Evolutionary conservation across 2,797 vertebrate genomes (phyloP), one percentile per base, ranked within the genome.

Genomic region (Gymnodraco acuticeps): DNA sequence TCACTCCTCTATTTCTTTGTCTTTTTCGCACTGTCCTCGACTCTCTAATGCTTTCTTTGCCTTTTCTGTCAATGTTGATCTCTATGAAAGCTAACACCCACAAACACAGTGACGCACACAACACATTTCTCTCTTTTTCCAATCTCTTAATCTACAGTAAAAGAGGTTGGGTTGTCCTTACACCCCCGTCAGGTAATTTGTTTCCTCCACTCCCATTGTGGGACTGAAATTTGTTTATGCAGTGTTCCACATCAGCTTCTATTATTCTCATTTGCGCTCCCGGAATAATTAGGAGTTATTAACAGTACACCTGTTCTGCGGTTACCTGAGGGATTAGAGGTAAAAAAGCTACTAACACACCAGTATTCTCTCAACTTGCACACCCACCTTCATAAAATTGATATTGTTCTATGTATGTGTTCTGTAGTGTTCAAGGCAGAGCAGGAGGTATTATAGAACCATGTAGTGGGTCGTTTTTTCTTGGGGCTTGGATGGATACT

Each of bases 201-300:
- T 17, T 62, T 58, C 19, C 16, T n/a, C 42, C 52, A 56, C 77
- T 66, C 38, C 50, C 55, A 50, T 59, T 55, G 51, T 20, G 64
- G 82, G 69, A 66, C 71, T 31, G 19, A 70, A 64, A 83, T 85
- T 52, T 83, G 77, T 87, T 86, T 78, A 80, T 81, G 75, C 71
- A 81, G 77, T 17, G 58, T 69, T 83, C 64, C 67, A 81, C 62
- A 80, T 79, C 79, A 82, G 27, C 62, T 74, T 68, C 20, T 66
- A 73, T 91, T 93, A 66, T 83, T 83, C 15, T 83, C 70, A 85
- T 76, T 38, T 78, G 31, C 65, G 41, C 58, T 86, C 64, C 77
- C 68, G 59, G 56, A 78, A 75, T 89, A 86, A 86, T 91, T 84
- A 64, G 5, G 5, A 80, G 77, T 87, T 87, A 91, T 91, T 87